Conservation (phyloP, 2,888 invertebrate species). For the Amphimallon solstitiale region DNA sequence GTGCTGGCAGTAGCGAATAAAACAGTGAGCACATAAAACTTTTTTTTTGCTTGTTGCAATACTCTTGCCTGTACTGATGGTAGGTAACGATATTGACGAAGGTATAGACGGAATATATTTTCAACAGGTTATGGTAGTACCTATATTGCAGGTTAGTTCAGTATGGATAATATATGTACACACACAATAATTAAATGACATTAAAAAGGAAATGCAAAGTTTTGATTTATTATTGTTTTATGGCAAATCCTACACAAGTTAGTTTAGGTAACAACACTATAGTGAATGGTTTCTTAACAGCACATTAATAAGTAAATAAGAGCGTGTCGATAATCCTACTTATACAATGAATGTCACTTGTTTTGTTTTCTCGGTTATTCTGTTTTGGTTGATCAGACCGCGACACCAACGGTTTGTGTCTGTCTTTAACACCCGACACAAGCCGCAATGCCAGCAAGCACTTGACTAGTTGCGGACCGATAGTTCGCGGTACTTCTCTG, state of each 20-base stretch:
- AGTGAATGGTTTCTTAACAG: background rate
- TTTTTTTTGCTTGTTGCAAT: conserved; percentile 6
- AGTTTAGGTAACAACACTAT: conserved; percentile 1
- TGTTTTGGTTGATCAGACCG: conserved; percentile 26
- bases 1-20: conserved; percentile 37
- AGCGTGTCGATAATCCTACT: conserved; percentile 17
- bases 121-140: too few relatives aligned
- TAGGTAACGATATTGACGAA: background rate
- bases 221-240: too few relatives aligned
- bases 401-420: conserved; percentile 26
- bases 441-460: conserved; percentile 40
- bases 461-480: conserved; percentile 43
- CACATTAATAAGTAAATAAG: conserved; percentile 6
- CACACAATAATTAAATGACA: too few relatives aligned
- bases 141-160: too few relatives aligned
- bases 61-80: too few relatives aligned
- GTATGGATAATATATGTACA: too few relatives aligned
- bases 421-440: conserved; percentile 20
- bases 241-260: background rate
- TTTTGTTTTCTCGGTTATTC: conserved; percentile 27
- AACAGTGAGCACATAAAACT: conserved; percentile 17
- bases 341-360: conserved; percentile 18
- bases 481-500: conserved; percentile 42
- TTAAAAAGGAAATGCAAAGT: too few relatives aligned
- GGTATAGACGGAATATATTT: too few relatives aligned